Evolutionary conservation across 2,797 vertebrate species (phyloP).

Genomic region (Tauraco hartlaubi): DNA sequence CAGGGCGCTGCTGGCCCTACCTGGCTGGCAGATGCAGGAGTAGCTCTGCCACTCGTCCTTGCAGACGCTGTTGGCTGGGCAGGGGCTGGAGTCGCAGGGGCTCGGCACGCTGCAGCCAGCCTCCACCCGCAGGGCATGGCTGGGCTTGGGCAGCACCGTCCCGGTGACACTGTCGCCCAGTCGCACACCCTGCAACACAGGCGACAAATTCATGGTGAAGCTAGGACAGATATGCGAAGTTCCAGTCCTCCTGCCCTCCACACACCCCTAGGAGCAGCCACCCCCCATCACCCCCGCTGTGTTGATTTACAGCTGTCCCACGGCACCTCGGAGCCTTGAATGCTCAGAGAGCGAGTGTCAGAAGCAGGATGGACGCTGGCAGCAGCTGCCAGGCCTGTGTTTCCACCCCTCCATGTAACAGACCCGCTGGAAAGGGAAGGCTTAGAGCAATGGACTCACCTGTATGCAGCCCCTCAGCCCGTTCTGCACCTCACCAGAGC

Average conservation of each 20-base stretch:
- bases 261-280: not conserved
- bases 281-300: no score
- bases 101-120: constrained; percentile 88
- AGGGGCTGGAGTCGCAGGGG: constrained; percentile 90
- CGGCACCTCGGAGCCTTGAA: not conserved
- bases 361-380: not conserved
- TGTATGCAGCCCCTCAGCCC: constrained; percentile 96
- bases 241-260: not conserved
- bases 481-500: constrained; percentile 89
- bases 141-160: constrained; percentile 87
- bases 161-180: constrained; percentile 88
- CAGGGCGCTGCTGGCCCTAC: constrained; percentile 73
- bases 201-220: not conserved
- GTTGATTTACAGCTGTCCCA: not conserved
- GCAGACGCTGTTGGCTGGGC: constrained; percentile 90
- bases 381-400: not conserved
- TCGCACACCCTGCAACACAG: constrained; percentile 87
- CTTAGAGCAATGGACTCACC: constrained; percentile 77
- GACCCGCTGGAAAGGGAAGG: not conserved
- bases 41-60: constrained; percentile 92
- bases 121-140: constrained; percentile 88
- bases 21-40: constrained; percentile 90
- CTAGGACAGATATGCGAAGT: accelerated
- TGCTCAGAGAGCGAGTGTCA: not conserved
- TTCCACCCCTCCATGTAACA: not conserved